A percentile compares a stretch with the other conserved stretches of the same genome.
Conservation (phyloP, 2,888 invertebrate genomes). For the Athripsodes cinereus region DNA sequence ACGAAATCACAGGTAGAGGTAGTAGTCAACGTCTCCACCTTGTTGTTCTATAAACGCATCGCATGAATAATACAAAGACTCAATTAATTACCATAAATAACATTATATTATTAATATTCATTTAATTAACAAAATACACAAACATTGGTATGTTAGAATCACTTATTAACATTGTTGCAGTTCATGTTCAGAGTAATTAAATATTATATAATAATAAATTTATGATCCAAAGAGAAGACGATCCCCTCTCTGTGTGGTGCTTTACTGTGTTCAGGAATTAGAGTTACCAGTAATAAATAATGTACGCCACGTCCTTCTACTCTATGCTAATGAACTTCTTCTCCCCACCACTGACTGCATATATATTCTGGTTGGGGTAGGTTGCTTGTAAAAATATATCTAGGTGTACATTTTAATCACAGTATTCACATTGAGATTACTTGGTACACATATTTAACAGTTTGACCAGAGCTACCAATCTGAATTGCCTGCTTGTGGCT, state of each 20-base stretch:
- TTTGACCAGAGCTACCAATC: too few relatives aligned
- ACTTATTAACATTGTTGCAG: too few relatives aligned
- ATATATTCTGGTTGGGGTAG: constrained; percentile 15
- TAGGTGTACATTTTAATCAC: too few relatives aligned
- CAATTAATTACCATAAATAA: not conserved
- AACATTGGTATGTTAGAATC: not conserved
- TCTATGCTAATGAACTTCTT: constrained; percentile 24
- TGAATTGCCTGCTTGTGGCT: too few relatives aligned
- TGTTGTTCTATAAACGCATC: too few relatives aligned
- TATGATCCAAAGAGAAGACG: not conserved
- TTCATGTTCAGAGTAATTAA: not conserved
- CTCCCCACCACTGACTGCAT: constrained; percentile 23
- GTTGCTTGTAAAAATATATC: not conserved
- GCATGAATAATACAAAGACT: not conserved
- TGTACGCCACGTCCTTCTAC: constrained; percentile 19
- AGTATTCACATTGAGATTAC: too few relatives aligned
- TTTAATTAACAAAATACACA: not conserved
- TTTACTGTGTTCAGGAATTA: not conserved
- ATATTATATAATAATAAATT: not conserved
- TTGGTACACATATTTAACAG: too few relatives aligned
- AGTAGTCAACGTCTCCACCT: too few relatives aligned
- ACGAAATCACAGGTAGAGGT: too few relatives aligned
- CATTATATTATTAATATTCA: not conserved
- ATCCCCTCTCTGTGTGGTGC: not conserved
- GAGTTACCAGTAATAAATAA: constrained; percentile 19